These are phyloP conservation scores for Plebejus argus DNA, from an alignment of 2,888 invertebrate genomes.

Conservation along the genomic window DNA sequence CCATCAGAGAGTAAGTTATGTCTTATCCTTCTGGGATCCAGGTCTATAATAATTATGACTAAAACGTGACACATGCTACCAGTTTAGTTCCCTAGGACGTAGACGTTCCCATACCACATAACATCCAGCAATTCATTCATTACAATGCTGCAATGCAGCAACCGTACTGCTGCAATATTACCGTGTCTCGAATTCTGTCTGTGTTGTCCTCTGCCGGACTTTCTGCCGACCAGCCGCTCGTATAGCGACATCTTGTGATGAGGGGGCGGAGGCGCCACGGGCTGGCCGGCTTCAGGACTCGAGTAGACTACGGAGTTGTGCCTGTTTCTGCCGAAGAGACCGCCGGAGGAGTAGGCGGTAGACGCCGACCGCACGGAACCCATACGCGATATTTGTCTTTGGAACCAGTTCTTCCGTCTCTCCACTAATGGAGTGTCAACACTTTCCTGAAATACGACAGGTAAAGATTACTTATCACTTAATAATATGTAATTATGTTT, in stretches of 20 bases:
- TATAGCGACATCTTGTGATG: slow-evolving; percentile 90
- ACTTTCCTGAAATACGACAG: slow-evolving; percentile 85
- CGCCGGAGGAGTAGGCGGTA: slow-evolving; percentile 90
- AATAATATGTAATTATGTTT: neutral
- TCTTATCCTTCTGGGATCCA: too few relatives aligned
- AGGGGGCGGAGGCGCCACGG: slow-evolving; percentile 60
- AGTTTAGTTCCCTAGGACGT: too few relatives aligned
- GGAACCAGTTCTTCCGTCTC: slow-evolving; percentile 93
- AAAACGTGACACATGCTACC: too few relatives aligned
- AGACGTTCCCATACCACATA: too few relatives aligned
- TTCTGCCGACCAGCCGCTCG: slow-evolving; percentile 90
- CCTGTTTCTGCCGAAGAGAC: slow-evolving; percentile 87
- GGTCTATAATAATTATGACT: too few relatives aligned
- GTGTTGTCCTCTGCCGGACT: slow-evolving; percentile 86
- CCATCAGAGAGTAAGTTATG: too few relatives aligned
- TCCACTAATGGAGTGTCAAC: slow-evolving; percentile 94
- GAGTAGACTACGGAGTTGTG: slow-evolving; percentile 89
- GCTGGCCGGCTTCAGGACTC: slow-evolving; percentile 82
- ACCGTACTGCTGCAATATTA: slow-evolving; percentile 51
- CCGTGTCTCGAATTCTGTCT: slow-evolving; percentile 84
- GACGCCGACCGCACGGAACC: slow-evolving; percentile 92
- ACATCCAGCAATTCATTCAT: too few relatives aligned
- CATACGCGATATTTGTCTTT: slow-evolving; percentile 91
- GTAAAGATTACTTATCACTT: slow-evolving; percentile 38
- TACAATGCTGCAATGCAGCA: too few relatives aligned